Percentiles rank a stretch among this genome's conserved stretches.
Evolutionary conservation across 1,140 invertebrate genomes (phyloP).

Genomic region (Harpegnathos saltator): DNA sequence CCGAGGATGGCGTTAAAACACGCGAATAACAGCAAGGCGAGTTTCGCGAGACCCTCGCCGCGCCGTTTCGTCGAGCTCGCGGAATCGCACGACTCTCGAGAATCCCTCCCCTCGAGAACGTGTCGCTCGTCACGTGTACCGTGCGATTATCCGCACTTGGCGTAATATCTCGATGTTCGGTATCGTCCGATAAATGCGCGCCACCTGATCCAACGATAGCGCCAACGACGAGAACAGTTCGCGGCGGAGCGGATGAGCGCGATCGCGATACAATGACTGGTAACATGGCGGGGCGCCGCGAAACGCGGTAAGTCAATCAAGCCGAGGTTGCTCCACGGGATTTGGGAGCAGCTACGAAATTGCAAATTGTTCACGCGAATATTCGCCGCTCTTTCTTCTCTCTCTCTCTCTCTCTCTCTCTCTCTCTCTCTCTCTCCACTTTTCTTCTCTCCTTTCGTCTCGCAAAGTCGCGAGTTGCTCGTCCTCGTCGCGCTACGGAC

Average conservation of each 20-base stretch:
- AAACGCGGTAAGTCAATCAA: neutral
- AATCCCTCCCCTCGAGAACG: neutral
- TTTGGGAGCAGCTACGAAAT: constrained; percentile 11
- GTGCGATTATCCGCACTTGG: constrained; percentile 14
- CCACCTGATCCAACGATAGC: constrained; percentile 48
- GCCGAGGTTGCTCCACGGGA: neutral
- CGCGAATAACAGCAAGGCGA: constrained; percentile 8
- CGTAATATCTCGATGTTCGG: constrained; percentile 1
- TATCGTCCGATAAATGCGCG: constrained; percentile 53
- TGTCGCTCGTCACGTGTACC: neutral
- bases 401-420: neutral
- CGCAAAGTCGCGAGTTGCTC: neutral
- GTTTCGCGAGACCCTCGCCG: neutral
- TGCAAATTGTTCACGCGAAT: neutral
- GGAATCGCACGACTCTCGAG: neutral
- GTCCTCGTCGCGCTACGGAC: neutral
- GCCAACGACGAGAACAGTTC: constrained; percentile 37
- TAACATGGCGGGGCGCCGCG: neutral
- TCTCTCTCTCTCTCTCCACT: neutral
- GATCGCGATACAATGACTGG: constrained; percentile 67
- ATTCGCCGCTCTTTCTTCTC: neutral
- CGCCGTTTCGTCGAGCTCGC: neutral
- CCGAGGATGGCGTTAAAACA: neutral
- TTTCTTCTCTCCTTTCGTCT: neutral
- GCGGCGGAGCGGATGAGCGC: constrained; percentile 47